These are phyloP conservation scores for Tamias sibiricus DNA, from an alignment of 2,113 vertebrate species.

Conservation along the genomic window DNA sequence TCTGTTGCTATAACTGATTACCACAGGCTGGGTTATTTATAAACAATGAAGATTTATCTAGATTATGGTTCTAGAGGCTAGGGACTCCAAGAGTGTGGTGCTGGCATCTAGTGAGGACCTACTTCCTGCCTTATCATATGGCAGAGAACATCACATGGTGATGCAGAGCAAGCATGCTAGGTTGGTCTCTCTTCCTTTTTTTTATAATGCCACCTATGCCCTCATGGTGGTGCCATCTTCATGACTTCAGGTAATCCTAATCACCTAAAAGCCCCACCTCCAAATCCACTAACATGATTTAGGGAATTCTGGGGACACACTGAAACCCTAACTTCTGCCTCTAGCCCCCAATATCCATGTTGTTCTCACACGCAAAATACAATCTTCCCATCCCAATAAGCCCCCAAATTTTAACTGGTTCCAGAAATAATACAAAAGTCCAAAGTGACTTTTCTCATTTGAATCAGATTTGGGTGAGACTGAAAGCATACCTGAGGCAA, in stretches of 20 bases:
- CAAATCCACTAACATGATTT: neutral
- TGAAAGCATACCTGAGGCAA: too few species aligned
- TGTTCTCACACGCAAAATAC: neutral
- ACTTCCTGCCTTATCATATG: neutral
- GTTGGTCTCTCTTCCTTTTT: neutral
- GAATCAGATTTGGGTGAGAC: neutral
- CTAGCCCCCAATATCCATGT: neutral
- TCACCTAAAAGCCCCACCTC: neutral
- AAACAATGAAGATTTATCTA: neutral
- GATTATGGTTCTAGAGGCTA: neutral
- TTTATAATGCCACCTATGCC: neutral
- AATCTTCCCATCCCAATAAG: neutral
- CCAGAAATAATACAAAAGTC: neutral
- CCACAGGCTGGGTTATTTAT: neutral
- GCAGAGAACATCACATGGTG: neutral
- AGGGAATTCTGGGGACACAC: neutral
- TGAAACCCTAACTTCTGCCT: neutral
- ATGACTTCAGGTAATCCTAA: neutral
- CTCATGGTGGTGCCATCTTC: neutral
- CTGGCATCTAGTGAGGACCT: neutral
- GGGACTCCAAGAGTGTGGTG: neutral
- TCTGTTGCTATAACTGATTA: neutral
- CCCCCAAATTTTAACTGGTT: neutral
- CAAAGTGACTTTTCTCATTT: neutral
- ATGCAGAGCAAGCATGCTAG: neutral